Conservation (phyloP, 2,113 vertebrate genomes). For the Sinocyclocheilus grahami region DNA sequence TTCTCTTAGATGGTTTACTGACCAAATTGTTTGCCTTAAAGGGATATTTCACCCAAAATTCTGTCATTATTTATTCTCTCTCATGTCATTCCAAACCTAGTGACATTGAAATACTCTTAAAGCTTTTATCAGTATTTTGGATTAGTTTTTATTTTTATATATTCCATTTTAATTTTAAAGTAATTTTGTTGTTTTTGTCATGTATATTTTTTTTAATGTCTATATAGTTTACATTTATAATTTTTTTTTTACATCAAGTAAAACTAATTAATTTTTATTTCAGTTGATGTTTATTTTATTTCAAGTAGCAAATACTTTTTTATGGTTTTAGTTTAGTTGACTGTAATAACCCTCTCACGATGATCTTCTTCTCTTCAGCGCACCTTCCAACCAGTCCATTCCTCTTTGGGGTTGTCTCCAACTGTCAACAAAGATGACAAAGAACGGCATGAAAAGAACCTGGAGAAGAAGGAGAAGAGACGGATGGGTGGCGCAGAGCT, state of each 20-base stretch:
- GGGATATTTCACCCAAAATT: not conserved
- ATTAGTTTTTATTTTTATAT: not conserved
- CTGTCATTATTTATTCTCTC: not conserved
- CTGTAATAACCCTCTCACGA: not conserved
- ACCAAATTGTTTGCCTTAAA: conserved; percentile 6
- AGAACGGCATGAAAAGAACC: conserved; percentile 54
- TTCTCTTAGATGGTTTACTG: not conserved
- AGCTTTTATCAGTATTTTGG: not conserved
- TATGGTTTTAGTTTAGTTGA: no score
- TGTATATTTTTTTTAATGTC: no score
- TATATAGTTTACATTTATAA: no score
- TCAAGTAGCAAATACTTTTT: no score
- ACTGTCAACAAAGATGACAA: conserved; percentile 56
- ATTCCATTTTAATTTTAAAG: no score
- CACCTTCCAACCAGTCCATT: conserved; percentile 75
- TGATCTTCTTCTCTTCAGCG: conserved; percentile 14
- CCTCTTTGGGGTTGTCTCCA: conserved; percentile 66
- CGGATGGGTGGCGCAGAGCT: conserved; percentile 60
- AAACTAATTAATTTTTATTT: no score
- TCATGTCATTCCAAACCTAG: not conserved
- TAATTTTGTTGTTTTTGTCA: no score
- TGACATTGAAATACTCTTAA: not conserved
- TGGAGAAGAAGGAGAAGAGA: conserved; percentile 65
- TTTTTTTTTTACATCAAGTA: no score
- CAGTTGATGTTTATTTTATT: no score